These are phyloP conservation scores for Palythoa heliodiscus DNA, from an alignment of 92 coral and sea anemone genomes.

Conservation along the genomic window DNA sequence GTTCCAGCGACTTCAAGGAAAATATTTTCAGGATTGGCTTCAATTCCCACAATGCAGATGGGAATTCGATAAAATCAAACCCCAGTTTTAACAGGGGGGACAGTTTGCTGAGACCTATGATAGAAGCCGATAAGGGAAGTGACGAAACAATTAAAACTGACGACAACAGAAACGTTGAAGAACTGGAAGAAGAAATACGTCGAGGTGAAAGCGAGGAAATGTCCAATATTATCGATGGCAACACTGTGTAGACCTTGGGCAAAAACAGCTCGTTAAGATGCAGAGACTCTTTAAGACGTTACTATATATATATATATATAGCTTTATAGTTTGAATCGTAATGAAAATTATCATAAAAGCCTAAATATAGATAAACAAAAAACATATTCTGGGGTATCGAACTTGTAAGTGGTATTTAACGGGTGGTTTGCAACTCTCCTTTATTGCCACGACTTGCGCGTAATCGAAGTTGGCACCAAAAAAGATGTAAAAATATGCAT, in stretches of 20 bases:
- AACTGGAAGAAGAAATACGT: not conserved
- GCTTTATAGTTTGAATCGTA: too few relatives aligned
- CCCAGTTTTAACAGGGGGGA: not conserved
- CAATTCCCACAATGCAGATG: not conserved
- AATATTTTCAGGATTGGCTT: not conserved
- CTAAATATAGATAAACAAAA: too few relatives aligned
- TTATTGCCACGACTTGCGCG: too few relatives aligned
- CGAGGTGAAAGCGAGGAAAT: too few relatives aligned
- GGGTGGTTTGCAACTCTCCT: too few relatives aligned
- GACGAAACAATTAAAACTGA: conserved; percentile 10
- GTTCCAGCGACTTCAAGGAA: not conserved
- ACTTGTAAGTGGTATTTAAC: too few relatives aligned
- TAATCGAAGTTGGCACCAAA: too few relatives aligned
- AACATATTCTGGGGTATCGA: too few relatives aligned
- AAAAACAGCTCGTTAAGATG: not conserved
- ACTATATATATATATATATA: too few relatives aligned
- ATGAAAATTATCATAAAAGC: too few relatives aligned
- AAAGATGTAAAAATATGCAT: too few relatives aligned
- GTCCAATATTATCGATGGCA: not conserved
- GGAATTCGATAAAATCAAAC: not conserved
- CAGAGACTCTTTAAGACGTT: too few relatives aligned
- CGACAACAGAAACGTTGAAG: conserved; percentile 27
- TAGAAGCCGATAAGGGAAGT: not conserved
- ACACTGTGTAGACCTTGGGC: not conserved
- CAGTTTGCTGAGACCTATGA: conserved; percentile 17